Percentiles rank a stretch among this genome's conserved stretches.
Evolutionary conservation across 2,888 invertebrate species (phyloP).

Genomic region (Abscondita cerata): DNA sequence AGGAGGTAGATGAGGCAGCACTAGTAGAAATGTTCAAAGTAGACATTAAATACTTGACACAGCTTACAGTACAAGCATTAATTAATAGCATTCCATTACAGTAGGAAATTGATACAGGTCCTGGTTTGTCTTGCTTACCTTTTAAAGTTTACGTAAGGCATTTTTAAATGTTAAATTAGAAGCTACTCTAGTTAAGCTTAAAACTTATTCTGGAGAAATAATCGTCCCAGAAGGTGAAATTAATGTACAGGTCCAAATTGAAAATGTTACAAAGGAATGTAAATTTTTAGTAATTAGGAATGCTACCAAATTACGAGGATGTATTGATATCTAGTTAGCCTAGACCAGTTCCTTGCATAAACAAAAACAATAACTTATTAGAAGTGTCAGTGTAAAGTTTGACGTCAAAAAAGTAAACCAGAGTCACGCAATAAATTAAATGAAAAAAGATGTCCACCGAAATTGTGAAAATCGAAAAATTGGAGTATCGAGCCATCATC

Average conservation of each 20-base stretch:
- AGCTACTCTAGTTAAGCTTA: neutral
- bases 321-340: too few species aligned
- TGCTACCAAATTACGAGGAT: conserved; percentile 1
- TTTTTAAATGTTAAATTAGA: neutral
- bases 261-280: conserved; percentile 10
- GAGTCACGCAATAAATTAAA: too few species aligned
- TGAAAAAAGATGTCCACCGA: too few species aligned
- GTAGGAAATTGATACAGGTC: neutral
- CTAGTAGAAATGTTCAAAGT: neutral
- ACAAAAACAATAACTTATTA: too few species aligned
- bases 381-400: too few species aligned
- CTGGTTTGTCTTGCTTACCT: too few species aligned
- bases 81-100: conserved; percentile 3
- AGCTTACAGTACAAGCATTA: conserved; percentile 4
- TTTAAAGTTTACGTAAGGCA: neutral
- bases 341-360: too few species aligned
- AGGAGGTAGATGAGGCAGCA: neutral
- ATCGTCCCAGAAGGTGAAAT: conserved; percentile 18
- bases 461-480: too few species aligned
- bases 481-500: too few species aligned
- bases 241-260: neutral
- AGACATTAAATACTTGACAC: neutral
- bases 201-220: neutral
- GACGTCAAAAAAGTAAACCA: too few species aligned
- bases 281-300: conserved; percentile 12